Percentiles rank a stretch among this genome's conserved stretches.
phyloP scores from a whole-genome alignment of 2,797 vertebrate species.

The Lateolabrax maculatus region DNA sequence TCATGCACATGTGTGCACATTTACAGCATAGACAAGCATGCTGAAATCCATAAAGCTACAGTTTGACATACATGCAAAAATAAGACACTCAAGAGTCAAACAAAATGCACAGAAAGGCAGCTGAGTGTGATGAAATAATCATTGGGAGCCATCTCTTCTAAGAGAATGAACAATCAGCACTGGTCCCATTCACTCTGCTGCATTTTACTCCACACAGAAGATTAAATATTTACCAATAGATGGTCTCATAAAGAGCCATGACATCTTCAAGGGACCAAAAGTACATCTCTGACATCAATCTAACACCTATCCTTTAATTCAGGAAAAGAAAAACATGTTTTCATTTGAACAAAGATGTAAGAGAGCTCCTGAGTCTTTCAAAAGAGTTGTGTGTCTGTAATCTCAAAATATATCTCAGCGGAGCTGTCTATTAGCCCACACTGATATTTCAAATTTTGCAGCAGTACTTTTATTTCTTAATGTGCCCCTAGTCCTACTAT shows the following conservation, averaged over 20 bases:
- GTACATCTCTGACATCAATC: slow-evolving; percentile 58
- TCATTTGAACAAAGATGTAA: slow-evolving; percentile 62
- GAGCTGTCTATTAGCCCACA: slow-evolving; percentile 32
- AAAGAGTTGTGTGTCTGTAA: slow-evolving; percentile 26
- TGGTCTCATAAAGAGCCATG: slow-evolving; percentile 64
- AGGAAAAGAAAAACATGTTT: slow-evolving; percentile 56
- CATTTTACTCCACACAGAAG: slow-evolving; percentile 61
- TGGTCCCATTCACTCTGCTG: slow-evolving; percentile 74
- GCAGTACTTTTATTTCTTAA: slow-evolving; percentile 52
- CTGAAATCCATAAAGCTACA: slow-evolving; percentile 52
- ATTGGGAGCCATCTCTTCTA: slow-evolving; percentile 81
- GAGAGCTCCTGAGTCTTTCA: slow-evolving; percentile 39
- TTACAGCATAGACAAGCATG: slow-evolving; percentile 9
- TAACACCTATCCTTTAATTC: slow-evolving; percentile 68
- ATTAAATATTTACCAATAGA: slow-evolving; percentile 83
- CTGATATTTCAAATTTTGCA: slow-evolving; percentile 40
- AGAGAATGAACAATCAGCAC: slow-evolving; percentile 83
- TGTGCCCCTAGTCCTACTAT: slow-evolving; percentile 21
- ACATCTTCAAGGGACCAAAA: slow-evolving; percentile 66
- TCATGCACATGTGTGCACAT: background rate
- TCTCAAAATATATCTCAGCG: slow-evolving; percentile 30
- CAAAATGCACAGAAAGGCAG: slow-evolving; percentile 56
- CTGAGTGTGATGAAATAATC: slow-evolving; percentile 82
- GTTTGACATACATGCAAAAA: slow-evolving; percentile 48
- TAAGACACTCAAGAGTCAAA: slow-evolving; percentile 40